These are phyloP conservation scores for Bedellia somnulentella DNA, from an alignment of 2,888 invertebrate species.

Conservation along the genomic window DNA sequence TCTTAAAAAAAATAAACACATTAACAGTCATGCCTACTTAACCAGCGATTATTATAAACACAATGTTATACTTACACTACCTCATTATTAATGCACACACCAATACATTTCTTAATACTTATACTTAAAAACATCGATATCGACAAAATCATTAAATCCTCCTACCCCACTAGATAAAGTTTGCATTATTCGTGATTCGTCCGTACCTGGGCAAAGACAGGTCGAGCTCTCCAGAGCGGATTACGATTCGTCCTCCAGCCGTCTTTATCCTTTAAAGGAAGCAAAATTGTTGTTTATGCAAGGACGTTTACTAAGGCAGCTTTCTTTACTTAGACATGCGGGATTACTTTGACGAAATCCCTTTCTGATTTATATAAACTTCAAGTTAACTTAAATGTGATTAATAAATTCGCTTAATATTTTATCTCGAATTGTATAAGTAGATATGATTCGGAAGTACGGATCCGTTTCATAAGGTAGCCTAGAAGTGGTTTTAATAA, in stretches of 20 bases:
- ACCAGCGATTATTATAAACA: no score
- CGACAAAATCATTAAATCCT: no score
- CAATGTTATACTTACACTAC: no score
- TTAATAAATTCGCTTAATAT: neutral
- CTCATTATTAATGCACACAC: no score
- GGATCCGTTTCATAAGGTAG: no score
- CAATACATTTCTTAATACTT: no score
- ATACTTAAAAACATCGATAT: no score
- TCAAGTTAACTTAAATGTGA: neutral
- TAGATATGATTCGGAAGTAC: no score
- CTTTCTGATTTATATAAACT: constrained; percentile 4
- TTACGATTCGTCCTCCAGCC: constrained; percentile 39
- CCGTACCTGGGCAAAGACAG: constrained; percentile 15
- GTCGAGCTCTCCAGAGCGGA: constrained; percentile 28
- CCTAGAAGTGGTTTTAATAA: constrained; percentile 1
- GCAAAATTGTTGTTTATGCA: constrained; percentile 48
- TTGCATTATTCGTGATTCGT: constrained; percentile 19
- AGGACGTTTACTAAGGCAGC: constrained; percentile 22
- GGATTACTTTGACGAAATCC: constrained; percentile 10
- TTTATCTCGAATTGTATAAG: neutral
- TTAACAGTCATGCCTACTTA: no score
- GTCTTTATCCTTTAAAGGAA: constrained; percentile 43
- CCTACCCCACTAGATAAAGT: no score
- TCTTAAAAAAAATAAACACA: no score
- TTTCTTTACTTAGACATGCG: constrained; percentile 5